A percentile compares a stretch with the other conserved stretches of the same genome.
Conservation (phyloP, 2,113 vertebrate genomes). For the Alectura lathami region DNA sequence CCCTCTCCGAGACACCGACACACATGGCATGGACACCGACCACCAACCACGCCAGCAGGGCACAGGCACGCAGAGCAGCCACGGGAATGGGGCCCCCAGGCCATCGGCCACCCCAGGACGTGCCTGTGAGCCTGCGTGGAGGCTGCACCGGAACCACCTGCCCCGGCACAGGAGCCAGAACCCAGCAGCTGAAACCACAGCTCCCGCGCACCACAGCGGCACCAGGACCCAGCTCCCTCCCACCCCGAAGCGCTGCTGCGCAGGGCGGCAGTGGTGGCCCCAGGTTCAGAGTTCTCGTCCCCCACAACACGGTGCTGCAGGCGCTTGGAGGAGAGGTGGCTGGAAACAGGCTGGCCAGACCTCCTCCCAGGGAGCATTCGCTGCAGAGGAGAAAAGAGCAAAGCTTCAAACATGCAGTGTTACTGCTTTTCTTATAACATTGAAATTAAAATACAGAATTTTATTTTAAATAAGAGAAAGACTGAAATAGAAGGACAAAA, state of each 20-base stretch:
- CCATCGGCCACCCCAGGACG: no score
- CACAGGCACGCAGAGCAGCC: background rate
- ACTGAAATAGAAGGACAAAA: background rate
- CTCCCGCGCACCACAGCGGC: no score
- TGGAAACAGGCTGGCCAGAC: background rate
- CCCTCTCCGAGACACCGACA: background rate
- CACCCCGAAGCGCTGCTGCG: no score
- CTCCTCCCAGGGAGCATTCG: rapidly evolving
- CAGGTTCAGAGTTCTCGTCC: no score
- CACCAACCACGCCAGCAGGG: background rate
- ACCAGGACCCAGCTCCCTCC: no score
- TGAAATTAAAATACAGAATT: background rate
- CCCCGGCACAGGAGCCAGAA: no score
- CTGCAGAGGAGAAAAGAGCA: background rate
- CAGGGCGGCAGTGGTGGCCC: no score
- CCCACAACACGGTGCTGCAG: no score
- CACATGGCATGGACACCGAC: background rate
- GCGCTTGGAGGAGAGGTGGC: background rate
- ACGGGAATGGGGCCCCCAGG: no score
- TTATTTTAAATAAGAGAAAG: background rate
- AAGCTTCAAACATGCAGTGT: background rate
- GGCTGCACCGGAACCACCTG: no score
- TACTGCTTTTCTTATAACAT: background rate
- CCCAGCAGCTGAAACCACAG: no score
- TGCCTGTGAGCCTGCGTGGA: background rate